Evolutionary conservation across 2,797 vertebrate species (phyloP).

Genomic region (Xenentodon cancila): DNA sequence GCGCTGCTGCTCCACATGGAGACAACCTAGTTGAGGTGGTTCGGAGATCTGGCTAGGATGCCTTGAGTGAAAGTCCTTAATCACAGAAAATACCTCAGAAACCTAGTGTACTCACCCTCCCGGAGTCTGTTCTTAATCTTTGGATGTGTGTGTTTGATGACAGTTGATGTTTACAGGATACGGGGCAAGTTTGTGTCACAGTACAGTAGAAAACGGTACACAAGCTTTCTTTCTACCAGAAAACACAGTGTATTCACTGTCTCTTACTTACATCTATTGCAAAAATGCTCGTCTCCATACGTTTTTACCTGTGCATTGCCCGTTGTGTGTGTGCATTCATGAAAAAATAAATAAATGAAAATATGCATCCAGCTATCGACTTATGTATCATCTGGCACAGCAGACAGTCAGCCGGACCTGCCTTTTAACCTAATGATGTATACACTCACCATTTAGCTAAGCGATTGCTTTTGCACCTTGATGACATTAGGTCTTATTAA

Average conservation of each 20-base stretch:
- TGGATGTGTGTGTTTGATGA: not conserved
- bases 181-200: conserved; percentile 4
- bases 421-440: conserved; percentile 42
- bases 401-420: not conserved
- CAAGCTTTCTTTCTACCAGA: conserved; percentile 4
- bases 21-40: too few relatives aligned
- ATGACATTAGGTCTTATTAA: conserved; percentile 53
- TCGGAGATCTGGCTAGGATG: too few relatives aligned
- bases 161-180: conserved; percentile 1
- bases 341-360: not conserved
- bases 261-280: conserved; percentile 32
- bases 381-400: conserved; percentile 20
- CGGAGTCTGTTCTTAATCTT: not conserved
- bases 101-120: too few relatives aligned
- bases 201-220: conserved; percentile 7
- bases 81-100: too few relatives aligned
- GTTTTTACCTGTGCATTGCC: conserved; percentile 1
- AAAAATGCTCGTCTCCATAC: conserved; percentile 31
- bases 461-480: conserved; percentile 37
- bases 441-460: conserved; percentile 18
- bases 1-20: too few relatives aligned
- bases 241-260: conserved; percentile 27
- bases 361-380: conserved; percentile 23
- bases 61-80: too few relatives aligned
- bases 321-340: conserved; percentile 1